Base-by-base conservation (phyloP, 1,140 invertebrate genomes). In the Diorhabda elongata region DNA sequence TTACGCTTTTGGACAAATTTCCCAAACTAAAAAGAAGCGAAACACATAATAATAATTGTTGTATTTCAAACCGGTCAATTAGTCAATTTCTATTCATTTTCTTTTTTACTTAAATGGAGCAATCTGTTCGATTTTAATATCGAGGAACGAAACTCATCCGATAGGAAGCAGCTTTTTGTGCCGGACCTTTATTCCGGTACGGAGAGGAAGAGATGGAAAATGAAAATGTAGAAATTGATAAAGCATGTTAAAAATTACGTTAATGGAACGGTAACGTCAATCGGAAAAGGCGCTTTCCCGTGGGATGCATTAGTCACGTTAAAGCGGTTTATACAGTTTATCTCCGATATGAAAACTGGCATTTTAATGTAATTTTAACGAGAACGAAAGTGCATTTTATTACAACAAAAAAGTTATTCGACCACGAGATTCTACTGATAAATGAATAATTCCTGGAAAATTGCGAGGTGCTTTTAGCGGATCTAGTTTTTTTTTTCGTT, bases 341-440 rank as follows among this genome's bases (percentile, higher is more conserved):
- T 66, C 67, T 71, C 69, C 69, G 70, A 75, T 75, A 73, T 72
- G 66, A 73, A 75, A 71, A 61, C 69, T 70, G 75, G 69, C 70
- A 72, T 74, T 74, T 75, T 77, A 76, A 77, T 78, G 75, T 77
- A 76, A 78, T 78, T 78, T 76, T 76, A 78, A 78, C 74, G 75
- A 78, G 71, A 69, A 67, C 70, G 70, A 69, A 75, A 77, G 71
- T 77, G 73, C 70, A 76, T 73, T 64, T 64, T 64, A 26, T 64
- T 44, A 52, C 47, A 52, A 52, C n/a, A 56, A 64, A 63, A 26
- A 63, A 63, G 44, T 64, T 64, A 56, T 26, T n/a, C 6, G 45
- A 64, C 63, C 63, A 57, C 9, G 43, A 52, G 63, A 41, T 56
- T 41, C 7, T 26, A 9, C 63, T 57, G 63, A 64, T 52, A 64